phyloP scores from a whole-genome alignment of 1,140 invertebrate species.

The Drosophila saltans region DNA sequence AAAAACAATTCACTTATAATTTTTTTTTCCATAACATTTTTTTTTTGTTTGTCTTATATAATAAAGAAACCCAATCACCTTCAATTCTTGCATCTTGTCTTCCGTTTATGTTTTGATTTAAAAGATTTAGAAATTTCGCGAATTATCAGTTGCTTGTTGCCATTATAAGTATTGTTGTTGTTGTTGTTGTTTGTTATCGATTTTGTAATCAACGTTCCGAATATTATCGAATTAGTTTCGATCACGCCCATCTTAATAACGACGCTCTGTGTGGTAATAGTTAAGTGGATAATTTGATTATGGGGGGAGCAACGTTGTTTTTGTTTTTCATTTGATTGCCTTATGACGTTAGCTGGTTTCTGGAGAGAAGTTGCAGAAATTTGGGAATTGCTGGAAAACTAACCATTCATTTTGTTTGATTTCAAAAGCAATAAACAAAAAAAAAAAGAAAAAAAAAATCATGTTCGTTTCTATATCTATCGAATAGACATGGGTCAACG shows the following conservation, averaged over 20 bases:
- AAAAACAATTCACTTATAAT: constrained; percentile 4
- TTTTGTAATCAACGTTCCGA: constrained; percentile 2
- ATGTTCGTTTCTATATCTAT: no score
- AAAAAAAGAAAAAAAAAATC: no score
- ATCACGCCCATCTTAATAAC: neutral
- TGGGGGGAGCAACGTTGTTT: neutral
- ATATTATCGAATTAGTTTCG: constrained; percentile 13
- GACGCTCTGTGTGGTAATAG: constrained; percentile 5
- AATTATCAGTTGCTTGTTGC: constrained; percentile 10
- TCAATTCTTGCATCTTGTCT: constrained; percentile 33
- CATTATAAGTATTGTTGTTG: neutral
- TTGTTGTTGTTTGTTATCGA: neutral
- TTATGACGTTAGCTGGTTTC: neutral
- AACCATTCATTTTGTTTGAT: neutral
- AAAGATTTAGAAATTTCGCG: constrained; percentile 57
- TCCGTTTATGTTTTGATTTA: constrained; percentile 29
- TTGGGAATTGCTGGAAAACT: neutral
- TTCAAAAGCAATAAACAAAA: neutral
- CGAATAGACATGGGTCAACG: neutral
- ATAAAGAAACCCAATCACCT: constrained; percentile 60
- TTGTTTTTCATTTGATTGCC: constrained; percentile 4
- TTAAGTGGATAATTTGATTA: constrained; percentile 19
- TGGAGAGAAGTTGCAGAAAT: neutral
- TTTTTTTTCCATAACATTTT: constrained; percentile 8
- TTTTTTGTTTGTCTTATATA: constrained; percentile 19